A percentile compares a stretch with the other conserved stretches of the same genome.
Evolutionary conservation across 2,113 vertebrate species (phyloP).

Genomic region (Progne subis): DNA sequence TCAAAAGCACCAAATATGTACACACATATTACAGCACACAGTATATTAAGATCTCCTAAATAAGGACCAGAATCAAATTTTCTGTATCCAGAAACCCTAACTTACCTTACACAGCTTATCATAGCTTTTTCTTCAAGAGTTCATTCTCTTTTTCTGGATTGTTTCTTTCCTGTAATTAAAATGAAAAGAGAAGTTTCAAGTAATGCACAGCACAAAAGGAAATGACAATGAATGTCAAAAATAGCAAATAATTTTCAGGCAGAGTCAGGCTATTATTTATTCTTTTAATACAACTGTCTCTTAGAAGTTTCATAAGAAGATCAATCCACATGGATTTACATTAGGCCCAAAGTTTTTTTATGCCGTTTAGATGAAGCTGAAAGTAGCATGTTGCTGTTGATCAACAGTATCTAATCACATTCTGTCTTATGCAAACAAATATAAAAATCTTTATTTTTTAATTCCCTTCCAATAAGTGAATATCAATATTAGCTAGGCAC

Average conservation of each 20-base stretch:
- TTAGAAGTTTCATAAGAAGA: not conserved
- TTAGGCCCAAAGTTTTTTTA: not conserved
- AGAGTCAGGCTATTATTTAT: not conserved
- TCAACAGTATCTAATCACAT: not conserved
- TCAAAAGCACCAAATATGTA: not conserved
- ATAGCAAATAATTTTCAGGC: not conserved
- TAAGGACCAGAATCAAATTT: not conserved
- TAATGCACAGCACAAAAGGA: not conserved
- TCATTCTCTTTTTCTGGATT: conserved; percentile 87
- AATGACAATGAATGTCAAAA: not conserved
- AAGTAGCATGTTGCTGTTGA: not conserved
- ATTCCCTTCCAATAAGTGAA: not conserved
- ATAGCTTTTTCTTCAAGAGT: conserved; percentile 83
- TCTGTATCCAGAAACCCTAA: not conserved
- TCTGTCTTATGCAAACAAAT: not conserved
- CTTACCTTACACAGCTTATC: conserved; percentile 85
- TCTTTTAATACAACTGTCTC: not conserved
- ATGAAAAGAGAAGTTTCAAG: conserved; percentile 27
- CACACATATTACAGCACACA: not conserved
- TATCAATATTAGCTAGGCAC: not conserved
- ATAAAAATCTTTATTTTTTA: not conserved
- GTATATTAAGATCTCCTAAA: not conserved
- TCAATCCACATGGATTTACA: not conserved
- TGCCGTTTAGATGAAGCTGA: not conserved
- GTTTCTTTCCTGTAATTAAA: conserved; percentile 81